Conservation (phyloP, 2,797 vertebrate species). For the Denticeps clupeoides region DNA sequence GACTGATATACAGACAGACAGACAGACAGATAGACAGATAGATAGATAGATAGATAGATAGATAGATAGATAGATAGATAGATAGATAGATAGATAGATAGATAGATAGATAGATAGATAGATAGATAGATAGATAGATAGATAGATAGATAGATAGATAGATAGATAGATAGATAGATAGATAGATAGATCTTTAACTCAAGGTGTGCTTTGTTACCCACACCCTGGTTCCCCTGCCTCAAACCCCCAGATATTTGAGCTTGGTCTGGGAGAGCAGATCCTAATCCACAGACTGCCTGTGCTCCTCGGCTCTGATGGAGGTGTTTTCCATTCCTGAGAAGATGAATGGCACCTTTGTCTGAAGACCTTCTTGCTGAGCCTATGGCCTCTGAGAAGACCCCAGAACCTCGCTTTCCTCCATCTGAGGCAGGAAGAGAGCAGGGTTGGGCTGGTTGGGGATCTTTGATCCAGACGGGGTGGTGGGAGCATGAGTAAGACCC, state of each 20-base stretch:
- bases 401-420: conserved; percentile 12
- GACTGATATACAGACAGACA: no score
- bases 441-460: conserved; percentile 20
- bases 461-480: conserved; percentile 43
- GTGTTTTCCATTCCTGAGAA: conserved; percentile 37
- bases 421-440: conserved; percentile 31
- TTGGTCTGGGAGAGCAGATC: no score
- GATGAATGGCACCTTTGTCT: conserved; percentile 55
- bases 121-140: no score
- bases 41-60: no score
- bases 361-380: conserved; percentile 26
- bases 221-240: conserved; percentile 24
- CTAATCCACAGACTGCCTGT: conserved; percentile 39
- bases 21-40: no score
- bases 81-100: no score
- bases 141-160: no score
- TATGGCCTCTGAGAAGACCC: conserved; percentile 24
- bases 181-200: no score
- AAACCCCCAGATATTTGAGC: conserved; percentile 29
- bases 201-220: conserved; percentile 37
- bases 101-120: no score
- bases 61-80: no score
- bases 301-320: conserved; percentile 36
- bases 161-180: no score
- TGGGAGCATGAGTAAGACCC: conserved; percentile 34